phyloP scores from a whole-genome alignment of 2,797 vertebrate species.

The Eulemur albifrons region DNA sequence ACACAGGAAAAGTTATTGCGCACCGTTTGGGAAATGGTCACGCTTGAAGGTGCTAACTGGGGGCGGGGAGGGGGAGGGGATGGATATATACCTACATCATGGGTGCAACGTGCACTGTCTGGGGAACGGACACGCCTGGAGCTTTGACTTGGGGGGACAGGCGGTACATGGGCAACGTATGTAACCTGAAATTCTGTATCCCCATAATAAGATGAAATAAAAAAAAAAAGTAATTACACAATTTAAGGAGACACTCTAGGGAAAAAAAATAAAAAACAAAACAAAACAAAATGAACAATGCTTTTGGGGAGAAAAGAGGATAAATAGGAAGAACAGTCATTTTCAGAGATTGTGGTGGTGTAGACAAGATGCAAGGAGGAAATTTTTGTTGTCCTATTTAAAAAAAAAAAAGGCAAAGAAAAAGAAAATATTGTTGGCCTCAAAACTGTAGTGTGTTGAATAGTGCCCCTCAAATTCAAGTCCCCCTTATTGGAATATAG shows the following conservation, averaged over 20 bases:
- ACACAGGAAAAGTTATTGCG: background rate
- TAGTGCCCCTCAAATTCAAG: background rate
- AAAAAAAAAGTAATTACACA: background rate
- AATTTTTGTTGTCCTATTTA: background rate
- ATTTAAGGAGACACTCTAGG: background rate
- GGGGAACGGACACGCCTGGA: no score
- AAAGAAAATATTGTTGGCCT: background rate
- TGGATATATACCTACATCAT: no score
- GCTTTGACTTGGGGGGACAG: no score
- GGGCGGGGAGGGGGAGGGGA: no score
- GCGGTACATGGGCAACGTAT: no score
- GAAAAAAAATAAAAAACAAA: background rate
- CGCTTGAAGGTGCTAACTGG: no score
- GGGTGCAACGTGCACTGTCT: no score
- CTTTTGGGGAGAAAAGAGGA: background rate
- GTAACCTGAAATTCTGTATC: no score
- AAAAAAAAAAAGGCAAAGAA: background rate
- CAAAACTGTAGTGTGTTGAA: background rate
- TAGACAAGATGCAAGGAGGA: background rate
- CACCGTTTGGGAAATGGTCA: no score
- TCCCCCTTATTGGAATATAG: background rate
- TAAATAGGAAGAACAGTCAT: background rate
- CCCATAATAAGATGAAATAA: no score
- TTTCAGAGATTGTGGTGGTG: background rate
- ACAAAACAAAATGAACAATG: background rate